Base-by-base conservation (phyloP, 1,140 invertebrate species). In the Bombus breviceps region DNA sequence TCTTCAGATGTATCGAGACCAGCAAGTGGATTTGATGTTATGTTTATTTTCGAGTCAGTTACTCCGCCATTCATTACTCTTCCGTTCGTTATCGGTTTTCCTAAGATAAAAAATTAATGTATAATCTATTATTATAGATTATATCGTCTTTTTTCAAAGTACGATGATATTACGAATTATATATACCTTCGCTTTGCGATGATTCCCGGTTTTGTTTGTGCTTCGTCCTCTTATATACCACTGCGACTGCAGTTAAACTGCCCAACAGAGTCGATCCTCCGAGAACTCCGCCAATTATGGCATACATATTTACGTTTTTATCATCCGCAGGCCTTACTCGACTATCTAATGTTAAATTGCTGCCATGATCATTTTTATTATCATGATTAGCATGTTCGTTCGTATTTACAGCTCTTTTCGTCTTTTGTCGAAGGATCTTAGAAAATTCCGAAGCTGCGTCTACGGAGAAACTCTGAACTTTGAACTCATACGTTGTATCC, bases 391-490 rank as follows among this genome's bases (percentile, higher is more conserved):
- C 94, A 79, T 76, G 93, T 64, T 92, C 95, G 77, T 93, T 95
- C 18, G 39, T 32, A 3, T 41, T 78, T 8, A 94, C 88, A 3
- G 94, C 85, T 78, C 91, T 94, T 57, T 84, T 93, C 84, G 98
- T 98, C 92, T 96, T 97, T 73, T 96, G 96, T 28, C 97, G 97
- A 81, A 97, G 95, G 79, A 98, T 98, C 34, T 96, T 96, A 81
- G 98, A 99, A 92, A 98, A 99, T 74, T 98, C 97, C 1, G 98
- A 98, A 18, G 97, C 97, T 12, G 97, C 97, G 43, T 97, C 97
- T 1, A 97, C 96, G 68, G 98, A 99, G 90, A 99, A 99, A n/a
- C 98, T 97, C 92, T 98, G 98, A 90, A 99, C 96, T 94, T 98
- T 99, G 89, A 99, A 97, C 90, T 98, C 98, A 93, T 99, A 99